Evolutionary conservation across 2,888 invertebrate species (phyloP).

Genomic region (Lepetodrilus schrolli): DNA sequence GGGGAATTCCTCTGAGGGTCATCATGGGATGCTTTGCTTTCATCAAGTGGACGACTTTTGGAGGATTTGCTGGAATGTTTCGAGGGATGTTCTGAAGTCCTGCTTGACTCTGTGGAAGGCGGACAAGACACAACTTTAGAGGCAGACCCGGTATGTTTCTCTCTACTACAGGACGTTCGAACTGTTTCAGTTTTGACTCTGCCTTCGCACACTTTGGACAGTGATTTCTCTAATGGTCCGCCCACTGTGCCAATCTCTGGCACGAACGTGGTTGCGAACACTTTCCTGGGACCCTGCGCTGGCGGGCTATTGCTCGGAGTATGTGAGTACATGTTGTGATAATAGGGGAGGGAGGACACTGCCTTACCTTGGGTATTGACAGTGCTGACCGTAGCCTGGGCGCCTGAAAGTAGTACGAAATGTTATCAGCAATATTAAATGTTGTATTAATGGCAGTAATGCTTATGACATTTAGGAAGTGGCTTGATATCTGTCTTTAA

Average conservation of each 20-base stretch:
- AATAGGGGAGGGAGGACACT: constrained; percentile 60
- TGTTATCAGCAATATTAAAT: background rate
- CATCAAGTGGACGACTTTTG: background rate
- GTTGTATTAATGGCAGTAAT: background rate
- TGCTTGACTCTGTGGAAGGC: constrained; percentile 18
- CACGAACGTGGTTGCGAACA: constrained; percentile 68
- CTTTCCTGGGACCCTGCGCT: constrained; percentile 49
- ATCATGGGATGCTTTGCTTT: background rate
- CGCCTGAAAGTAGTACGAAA: background rate
- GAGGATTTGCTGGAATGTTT: background rate
- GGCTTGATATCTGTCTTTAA: background rate
- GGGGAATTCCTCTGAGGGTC: background rate
- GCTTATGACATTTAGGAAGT: background rate
- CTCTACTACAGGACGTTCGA: constrained; percentile 30
- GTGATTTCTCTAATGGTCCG: constrained; percentile 39
- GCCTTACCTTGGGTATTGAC: constrained; percentile 32
- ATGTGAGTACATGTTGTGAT: constrained; percentile 62
- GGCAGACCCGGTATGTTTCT: constrained; percentile 11
- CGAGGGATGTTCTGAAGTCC: constrained; percentile 21
- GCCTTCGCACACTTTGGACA: constrained; percentile 34
- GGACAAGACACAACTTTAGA: background rate
- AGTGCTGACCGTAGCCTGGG: constrained; percentile 23
- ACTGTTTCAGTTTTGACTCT: constrained; percentile 12
- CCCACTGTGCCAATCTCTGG: constrained; percentile 65
- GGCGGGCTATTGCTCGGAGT: constrained; percentile 39